Percentiles rank a stretch among this genome's conserved stretches.
Evolutionary conservation across 2,113 vertebrate genomes (phyloP).

Genomic region (Gasterosteus nipponicus): DNA sequence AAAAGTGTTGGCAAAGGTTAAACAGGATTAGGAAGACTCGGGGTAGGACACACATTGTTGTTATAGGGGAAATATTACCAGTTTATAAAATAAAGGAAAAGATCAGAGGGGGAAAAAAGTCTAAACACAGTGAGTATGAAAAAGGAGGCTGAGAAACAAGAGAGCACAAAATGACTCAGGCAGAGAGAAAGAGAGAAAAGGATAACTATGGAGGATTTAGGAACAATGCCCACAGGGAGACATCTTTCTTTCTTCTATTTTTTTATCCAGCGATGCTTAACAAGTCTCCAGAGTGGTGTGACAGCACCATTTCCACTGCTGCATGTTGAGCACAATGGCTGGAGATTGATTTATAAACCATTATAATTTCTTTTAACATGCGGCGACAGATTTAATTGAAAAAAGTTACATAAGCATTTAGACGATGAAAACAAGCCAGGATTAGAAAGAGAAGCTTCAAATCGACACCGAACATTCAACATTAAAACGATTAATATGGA

Average conservation of each 20-base stretch:
- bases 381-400: conserved; percentile 19
- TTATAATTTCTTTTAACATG: conserved; percentile 25
- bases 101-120: conserved; percentile 25
- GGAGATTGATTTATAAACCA: conserved; percentile 19
- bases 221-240: conserved; percentile 45
- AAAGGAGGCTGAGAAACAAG: conserved; percentile 30
- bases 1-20: conserved; percentile 65
- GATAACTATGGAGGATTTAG: conserved; percentile 24
- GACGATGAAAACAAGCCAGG: neutral
- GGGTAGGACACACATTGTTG: conserved; percentile 42
- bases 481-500: conserved; percentile 28
- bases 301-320: conserved; percentile 31
- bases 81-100: conserved; percentile 3
- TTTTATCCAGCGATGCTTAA: conserved; percentile 33
- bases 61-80: conserved; percentile 25
- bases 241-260: conserved; percentile 15
- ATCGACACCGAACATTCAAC: conserved; percentile 18
- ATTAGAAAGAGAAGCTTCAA: conserved; percentile 44
- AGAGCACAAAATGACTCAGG: conserved; percentile 47
- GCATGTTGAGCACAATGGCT: conserved; percentile 10
- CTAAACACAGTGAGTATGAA: conserved; percentile 5
- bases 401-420: conserved; percentile 4
- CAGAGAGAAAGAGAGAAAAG: conserved; percentile 34
- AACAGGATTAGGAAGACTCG: conserved; percentile 49
- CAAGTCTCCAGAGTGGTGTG: conserved; percentile 29